These are phyloP conservation scores for Leptobrachium ailaonicum DNA, from an alignment of 2,113 vertebrate genomes.

Conservation along the genomic window DNA sequence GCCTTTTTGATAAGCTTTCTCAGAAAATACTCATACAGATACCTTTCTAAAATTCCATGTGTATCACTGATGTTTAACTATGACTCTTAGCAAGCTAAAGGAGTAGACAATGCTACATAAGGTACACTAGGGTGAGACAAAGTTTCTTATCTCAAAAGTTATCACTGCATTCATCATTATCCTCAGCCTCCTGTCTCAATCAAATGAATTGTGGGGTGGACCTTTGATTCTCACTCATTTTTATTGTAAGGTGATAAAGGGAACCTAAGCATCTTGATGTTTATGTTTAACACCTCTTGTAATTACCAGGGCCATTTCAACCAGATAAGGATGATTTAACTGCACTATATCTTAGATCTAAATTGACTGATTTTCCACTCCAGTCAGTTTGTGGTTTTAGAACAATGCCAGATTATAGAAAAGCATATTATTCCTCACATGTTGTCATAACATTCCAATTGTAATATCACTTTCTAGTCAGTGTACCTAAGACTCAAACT, in stretches of 20 bases:
- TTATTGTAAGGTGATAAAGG: conserved; percentile 27
- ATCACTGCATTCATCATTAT: neutral
- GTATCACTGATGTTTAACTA: too few relatives aligned
- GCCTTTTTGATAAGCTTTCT: too few relatives aligned
- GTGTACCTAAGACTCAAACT: too few relatives aligned
- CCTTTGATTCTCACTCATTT: conserved; percentile 4
- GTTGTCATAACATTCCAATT: too few relatives aligned
- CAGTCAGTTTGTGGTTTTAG: neutral
- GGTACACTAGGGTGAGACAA: too few relatives aligned
- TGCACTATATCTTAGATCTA: conserved; percentile 12
- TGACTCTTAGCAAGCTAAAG: too few relatives aligned
- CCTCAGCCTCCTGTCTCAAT: conserved; percentile 5
- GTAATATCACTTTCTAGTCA: too few relatives aligned
- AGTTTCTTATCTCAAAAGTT: too few relatives aligned
- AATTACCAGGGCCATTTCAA: conserved; percentile 28
- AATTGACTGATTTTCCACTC: conserved; percentile 16
- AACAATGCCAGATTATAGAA: neutral
- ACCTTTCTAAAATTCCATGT: too few relatives aligned
- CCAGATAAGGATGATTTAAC: conserved; percentile 48
- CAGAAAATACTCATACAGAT: too few relatives aligned
- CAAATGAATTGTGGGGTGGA: conserved; percentile 17
- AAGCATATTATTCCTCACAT: too few relatives aligned
- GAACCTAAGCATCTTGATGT: neutral
- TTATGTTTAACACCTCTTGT: conserved; percentile 33
- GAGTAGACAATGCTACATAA: too few relatives aligned